Base-by-base conservation (phyloP, 2,797 vertebrate genomes). In the Gymnothorax javanicus region DNA sequence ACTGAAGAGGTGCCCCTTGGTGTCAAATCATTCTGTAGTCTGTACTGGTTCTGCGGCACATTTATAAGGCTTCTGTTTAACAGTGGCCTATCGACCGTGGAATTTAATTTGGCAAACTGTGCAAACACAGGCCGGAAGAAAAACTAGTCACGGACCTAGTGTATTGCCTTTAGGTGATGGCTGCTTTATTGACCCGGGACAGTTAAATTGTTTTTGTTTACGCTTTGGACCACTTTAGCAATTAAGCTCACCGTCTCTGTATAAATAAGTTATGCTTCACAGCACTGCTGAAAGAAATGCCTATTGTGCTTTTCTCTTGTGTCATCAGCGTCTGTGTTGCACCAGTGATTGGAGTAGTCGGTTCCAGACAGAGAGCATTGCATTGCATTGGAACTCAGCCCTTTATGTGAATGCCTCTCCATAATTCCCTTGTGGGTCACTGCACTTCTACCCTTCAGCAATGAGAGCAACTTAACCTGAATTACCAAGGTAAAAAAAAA, bases 181-280 rank as follows among this genome's bases (percentile, higher is more conserved):
- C 13, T 77, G 23, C 27, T 77, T 77, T 77, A 77, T 77, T 17
- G 73, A 77, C 15, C 5, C 12, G 5, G 73, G 27, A 77, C 73
- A 77, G 73, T 43, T 77, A 77, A 50, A 50, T 77, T 50, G 27
- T 73, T 77, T 77, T 77, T 50, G 58, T 83, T 83, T 83, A 83
- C 11, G 23, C 56, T 77, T 77, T 77, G 33, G 52, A 77, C 73
- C 56, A 50, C 54, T 83, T 83, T 59, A 83, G 58, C 58, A 83
- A 83, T 83, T 59, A 59, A 27, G 25, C 33, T 77, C 43, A 50
- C 73, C 33, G 33, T 77, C 43, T 50, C 5, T 50, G 43, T 77
- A 50, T 20, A 77, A 27, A 77, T 77, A 77, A 77, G 43, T 52
- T 73, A 13, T 73, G 25, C 25, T 73, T 33, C 33, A 50, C 33